These are phyloP conservation scores for Setophaga petechia DNA, from an alignment of 2,113 vertebrate genomes.

Conservation along the genomic window DNA sequence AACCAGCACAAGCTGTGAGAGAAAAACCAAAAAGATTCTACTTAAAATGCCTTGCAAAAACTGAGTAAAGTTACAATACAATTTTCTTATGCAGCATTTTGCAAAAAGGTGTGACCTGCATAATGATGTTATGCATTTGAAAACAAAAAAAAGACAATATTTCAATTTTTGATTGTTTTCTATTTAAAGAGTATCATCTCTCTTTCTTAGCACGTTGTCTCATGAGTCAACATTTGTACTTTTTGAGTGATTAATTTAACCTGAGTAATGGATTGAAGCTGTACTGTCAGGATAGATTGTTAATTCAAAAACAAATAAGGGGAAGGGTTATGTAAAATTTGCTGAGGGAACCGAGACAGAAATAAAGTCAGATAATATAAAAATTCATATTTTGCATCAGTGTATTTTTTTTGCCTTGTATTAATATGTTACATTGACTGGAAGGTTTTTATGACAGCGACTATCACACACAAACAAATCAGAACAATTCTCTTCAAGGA, in stretches of 20 bases:
- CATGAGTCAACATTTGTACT: background rate
- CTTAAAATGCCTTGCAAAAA: background rate
- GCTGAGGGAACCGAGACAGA: background rate
- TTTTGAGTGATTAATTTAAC: background rate
- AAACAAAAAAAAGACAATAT: background rate
- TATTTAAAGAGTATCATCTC: background rate
- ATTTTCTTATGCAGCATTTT: background rate
- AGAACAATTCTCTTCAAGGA: background rate
- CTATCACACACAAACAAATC: background rate
- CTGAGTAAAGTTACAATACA: background rate
- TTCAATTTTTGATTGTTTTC: background rate
- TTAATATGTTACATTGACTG: background rate
- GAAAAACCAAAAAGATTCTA: accelerated
- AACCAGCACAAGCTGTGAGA: background rate
- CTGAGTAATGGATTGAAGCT: background rate
- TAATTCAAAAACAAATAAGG: background rate
- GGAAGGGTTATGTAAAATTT: background rate
- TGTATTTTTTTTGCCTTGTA: background rate
- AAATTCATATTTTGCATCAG: background rate
- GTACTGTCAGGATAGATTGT: background rate
- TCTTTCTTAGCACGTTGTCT: background rate
- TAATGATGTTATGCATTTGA: background rate
- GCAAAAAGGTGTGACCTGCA: background rate
- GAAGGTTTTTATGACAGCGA: background rate
- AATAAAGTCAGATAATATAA: background rate